Evolutionary conservation across 2,797 vertebrate genomes (phyloP), one percentile per base, ranked within the genome.

Genomic region (Capromys pilorides): DNA sequence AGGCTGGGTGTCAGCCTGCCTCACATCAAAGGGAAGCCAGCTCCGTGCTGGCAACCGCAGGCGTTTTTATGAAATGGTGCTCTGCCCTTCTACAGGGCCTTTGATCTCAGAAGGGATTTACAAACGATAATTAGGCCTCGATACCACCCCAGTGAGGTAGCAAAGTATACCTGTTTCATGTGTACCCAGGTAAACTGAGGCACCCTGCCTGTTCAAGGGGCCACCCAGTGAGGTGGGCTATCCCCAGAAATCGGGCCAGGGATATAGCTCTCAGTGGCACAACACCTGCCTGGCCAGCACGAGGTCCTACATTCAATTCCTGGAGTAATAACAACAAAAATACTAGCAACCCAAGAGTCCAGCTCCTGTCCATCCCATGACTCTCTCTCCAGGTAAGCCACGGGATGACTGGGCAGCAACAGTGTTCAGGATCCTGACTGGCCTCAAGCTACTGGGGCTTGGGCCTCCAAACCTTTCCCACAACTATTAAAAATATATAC

Each of bases 91-190:
- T 94, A 71, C 90, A 84, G 92, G 0, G 90, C 93, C 97, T 97
- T 97, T 97, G 96, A 97, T 97, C 97, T 97, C 88, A 14, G n/a
- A 83, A 97, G 94, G 95, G 95, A 94, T 95, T 97, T 97, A 90
- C 96, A 97, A 94, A 96, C 96, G 18, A 95, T 97, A 97, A 97
- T 97, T 97, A 97, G 94, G 90, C 83, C 95, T 97, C 87, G 64
- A 83, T 61, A 88, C 95, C 93, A 95, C 91, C 94, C 86, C 94
- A 91, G 93, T 89, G 96, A 96, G 94, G 92, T 66, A 95, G 93
- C 64, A 82, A 93, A 85, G 83, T 75, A 92, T 93, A 96, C 95
- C 94, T 95, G 96, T 94, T 69, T 9, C 0, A 94, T 93, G 67
- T 5, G 86, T 67, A 94, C 64, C 83, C 85, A 82, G 95, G 97